phyloP scores from a whole-genome alignment of 2,888 invertebrate species.

The Encarsia formosa region DNA sequence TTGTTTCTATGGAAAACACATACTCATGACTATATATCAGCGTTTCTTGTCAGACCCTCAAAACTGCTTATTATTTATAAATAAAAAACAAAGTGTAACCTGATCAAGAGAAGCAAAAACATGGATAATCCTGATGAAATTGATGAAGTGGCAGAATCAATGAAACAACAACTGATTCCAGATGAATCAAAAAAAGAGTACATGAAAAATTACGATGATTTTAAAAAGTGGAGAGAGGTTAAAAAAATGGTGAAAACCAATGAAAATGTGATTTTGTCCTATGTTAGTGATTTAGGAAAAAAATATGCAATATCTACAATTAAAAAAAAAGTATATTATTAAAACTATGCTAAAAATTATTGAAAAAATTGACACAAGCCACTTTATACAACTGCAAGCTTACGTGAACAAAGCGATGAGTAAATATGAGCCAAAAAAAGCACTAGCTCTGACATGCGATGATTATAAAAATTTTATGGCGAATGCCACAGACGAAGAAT shows the following conservation, averaged over 20 bases:
- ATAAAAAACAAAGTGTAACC: too few relatives aligned
- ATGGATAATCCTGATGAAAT: too few relatives aligned
- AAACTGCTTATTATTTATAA: too few relatives aligned
- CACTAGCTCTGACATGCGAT: background rate
- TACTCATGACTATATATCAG: too few relatives aligned
- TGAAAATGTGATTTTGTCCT: background rate
- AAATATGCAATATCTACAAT: background rate
- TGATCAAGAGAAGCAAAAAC: too few relatives aligned
- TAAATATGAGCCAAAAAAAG: background rate
- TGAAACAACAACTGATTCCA: too few relatives aligned
- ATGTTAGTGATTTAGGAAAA: background rate
- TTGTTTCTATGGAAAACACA: too few relatives aligned
- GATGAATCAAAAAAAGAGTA: too few relatives aligned
- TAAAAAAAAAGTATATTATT: background rate
- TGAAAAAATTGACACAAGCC: background rate
- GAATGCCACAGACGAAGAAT: background rate
- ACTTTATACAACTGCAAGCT: background rate
- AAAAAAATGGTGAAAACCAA: background rate
- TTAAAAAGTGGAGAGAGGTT: background rate
- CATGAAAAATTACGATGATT: background rate
- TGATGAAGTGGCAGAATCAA: too few relatives aligned
- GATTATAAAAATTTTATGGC: background rate
- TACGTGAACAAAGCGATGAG: background rate
- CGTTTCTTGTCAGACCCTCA: too few relatives aligned
- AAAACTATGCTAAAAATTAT: background rate